A percentile compares a stretch with the other conserved stretches of the same genome.
phyloP scores from a whole-genome alignment of 2,113 vertebrate genomes.

The Eurypyga helias region DNA sequence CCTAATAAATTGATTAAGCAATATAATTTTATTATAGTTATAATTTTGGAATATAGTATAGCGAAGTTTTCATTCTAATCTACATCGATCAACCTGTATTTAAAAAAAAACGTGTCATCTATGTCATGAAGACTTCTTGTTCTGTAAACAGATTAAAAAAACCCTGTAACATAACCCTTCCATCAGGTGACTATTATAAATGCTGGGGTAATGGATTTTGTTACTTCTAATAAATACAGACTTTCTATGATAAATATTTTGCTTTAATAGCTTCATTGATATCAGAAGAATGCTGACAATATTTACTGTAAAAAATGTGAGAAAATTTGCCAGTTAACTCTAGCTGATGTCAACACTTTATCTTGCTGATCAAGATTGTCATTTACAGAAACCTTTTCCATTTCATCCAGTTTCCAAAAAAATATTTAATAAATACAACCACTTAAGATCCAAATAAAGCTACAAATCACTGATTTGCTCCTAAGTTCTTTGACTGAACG shows the following conservation, averaged over 20 bases:
- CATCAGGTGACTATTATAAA: not conserved
- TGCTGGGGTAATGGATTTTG: not conserved
- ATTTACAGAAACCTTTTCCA: not conserved
- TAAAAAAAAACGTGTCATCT: not conserved
- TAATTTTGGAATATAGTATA: not conserved
- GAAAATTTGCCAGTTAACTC: not conserved
- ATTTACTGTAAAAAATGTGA: not conserved
- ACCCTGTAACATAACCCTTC: accelerated
- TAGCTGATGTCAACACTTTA: not conserved
- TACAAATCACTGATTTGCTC: slow-evolving; percentile 12
- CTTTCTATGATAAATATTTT: not conserved
- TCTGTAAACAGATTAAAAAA: not conserved
- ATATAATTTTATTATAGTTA: not conserved
- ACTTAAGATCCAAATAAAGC: slow-evolving; percentile 9
- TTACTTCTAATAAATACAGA: not conserved
- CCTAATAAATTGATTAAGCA: not conserved
- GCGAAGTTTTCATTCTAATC: not conserved
- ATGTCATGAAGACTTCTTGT: not conserved
- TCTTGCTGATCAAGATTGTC: not conserved
- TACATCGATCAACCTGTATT: not conserved
- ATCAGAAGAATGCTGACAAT: not conserved
- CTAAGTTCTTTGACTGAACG: not conserved
- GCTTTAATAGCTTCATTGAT: not conserved
- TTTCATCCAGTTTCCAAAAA: slow-evolving; percentile 17
- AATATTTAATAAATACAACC: not conserved